Evolutionary conservation across 2,797 vertebrate species (phyloP), one percentile per base, ranked within the genome.

Genomic region (Sciaenops ocellatus): DNA sequence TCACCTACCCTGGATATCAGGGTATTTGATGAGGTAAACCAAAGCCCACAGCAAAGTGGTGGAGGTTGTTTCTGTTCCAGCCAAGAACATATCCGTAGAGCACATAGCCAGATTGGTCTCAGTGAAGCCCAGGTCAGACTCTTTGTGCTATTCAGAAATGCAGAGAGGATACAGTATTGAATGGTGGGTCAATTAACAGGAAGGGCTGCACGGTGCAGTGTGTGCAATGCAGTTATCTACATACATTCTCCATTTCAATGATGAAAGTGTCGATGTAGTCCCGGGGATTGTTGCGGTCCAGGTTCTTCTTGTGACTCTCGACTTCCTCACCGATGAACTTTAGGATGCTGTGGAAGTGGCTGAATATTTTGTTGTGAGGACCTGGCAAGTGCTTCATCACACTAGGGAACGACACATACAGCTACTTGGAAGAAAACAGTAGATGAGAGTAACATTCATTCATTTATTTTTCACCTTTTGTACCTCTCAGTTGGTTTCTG

Each of bases 21-120:
- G 97, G 28, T 96, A 0, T 0, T 77, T 44, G 24, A 94, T 93
- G 88, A 97, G 93, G 20, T 89, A 97, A 0, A 97, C 79, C 65
- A 98, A 61, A 51, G 83, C 95, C 97, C 97, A 97, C 73, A 90
- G 94, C 38, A 97, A 22, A 0, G 96, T 96, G 0, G 94, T 93
- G 13, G 95, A 88, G 0, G 96, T 96, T 38, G 97, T 97, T 84
- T 97, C 96, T 0, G 96, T 97, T 30, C 97, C 97, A 0, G 96
- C 96, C 0, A 96, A 8, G 22, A 98, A 94, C 18, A 98, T 88
- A 72, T 98, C 97, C 0, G 96, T 5, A 0, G 90, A 63, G 10
- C 92, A 95, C 0, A 81, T 16, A 16, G 85, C n/a, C 1, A 98
- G 90, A 55, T 96, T 95, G 28, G 90, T 72, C 42, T 97, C 94